These are phyloP conservation scores for Macropis europaea DNA, from an alignment of 2,888 invertebrate genomes.

Conservation along the genomic window DNA sequence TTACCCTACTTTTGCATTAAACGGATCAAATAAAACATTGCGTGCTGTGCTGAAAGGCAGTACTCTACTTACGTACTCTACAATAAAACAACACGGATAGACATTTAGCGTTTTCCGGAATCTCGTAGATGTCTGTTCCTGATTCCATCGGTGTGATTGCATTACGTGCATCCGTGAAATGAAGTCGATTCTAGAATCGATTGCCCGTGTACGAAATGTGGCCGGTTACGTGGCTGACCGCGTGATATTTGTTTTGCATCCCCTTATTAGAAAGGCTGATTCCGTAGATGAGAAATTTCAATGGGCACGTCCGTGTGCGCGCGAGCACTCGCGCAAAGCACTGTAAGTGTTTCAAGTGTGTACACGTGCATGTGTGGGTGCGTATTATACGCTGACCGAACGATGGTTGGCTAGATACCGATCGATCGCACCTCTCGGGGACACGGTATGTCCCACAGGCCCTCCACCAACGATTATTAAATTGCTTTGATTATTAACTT, in stretches of 20 bases:
- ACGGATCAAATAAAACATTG: no score
- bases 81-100: no score
- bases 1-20: no score
- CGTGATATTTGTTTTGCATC: slow-evolving; percentile 26
- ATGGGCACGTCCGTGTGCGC: background rate
- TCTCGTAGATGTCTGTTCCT: background rate
- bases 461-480: slow-evolving; percentile 51
- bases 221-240: background rate
- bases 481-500: slow-evolving; percentile 55
- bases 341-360: background rate
- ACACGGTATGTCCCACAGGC: slow-evolving; percentile 15
- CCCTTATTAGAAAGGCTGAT: slow-evolving; percentile 20
- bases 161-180: slow-evolving; percentile 13
- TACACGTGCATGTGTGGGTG: background rate
- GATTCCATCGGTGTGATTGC: slow-evolving; percentile 17
- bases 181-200: slow-evolving; percentile 12
- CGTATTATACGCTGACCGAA: background rate
- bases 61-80: no score
- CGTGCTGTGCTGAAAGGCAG: no score
- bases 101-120: background rate
- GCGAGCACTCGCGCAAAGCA: no score
- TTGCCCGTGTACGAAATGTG: slow-evolving; percentile 15
- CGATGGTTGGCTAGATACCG: slow-evolving; percentile 20
- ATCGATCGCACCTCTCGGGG: slow-evolving; percentile 52
- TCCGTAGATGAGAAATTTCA: slow-evolving; percentile 12